Evolutionary conservation across 2,888 invertebrate genomes (phyloP).

Genomic region (Protonemura montana): DNA sequence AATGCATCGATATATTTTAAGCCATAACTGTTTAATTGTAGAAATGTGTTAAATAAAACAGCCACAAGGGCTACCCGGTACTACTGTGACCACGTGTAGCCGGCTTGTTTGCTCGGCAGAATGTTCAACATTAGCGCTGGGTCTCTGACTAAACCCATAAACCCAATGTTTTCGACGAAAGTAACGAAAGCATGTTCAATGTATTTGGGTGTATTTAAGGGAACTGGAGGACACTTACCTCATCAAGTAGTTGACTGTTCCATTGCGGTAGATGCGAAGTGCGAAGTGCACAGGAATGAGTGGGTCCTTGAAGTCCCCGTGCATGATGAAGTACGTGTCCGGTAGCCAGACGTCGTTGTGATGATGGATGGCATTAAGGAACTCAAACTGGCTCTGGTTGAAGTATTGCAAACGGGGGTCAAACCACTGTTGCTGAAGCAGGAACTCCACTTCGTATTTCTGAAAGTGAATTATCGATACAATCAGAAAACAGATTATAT

Average conservation of each 20-base stretch:
- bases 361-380: conserved; percentile 91
- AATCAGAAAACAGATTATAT: too few relatives aligned
- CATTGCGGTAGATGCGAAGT: conserved; percentile 89
- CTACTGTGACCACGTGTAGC: too few relatives aligned
- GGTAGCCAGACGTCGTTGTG: conserved; percentile 93
- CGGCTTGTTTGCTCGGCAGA: too few relatives aligned
- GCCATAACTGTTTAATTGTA: too few relatives aligned
- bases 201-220: neutral
- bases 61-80: too few relatives aligned
- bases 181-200: too few relatives aligned
- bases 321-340: conserved; percentile 96
- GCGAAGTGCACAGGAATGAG: conserved; percentile 93
- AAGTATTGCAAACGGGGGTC: conserved; percentile 89
- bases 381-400: conserved; percentile 87
- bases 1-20: too few relatives aligned
- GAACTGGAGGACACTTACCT: conserved; percentile 64
- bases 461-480: conserved; percentile 59
- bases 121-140: too few relatives aligned
- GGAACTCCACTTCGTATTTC: conserved; percentile 97
- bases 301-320: conserved; percentile 94
- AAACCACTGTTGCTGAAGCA: conserved; percentile 92
- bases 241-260: conserved; percentile 93
- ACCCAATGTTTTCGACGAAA: too few relatives aligned
- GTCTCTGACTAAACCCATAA: too few relatives aligned
- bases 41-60: too few relatives aligned